Conservation (phyloP, 2,797 vertebrate genomes). For the Notolepis coatsorum region DNA sequence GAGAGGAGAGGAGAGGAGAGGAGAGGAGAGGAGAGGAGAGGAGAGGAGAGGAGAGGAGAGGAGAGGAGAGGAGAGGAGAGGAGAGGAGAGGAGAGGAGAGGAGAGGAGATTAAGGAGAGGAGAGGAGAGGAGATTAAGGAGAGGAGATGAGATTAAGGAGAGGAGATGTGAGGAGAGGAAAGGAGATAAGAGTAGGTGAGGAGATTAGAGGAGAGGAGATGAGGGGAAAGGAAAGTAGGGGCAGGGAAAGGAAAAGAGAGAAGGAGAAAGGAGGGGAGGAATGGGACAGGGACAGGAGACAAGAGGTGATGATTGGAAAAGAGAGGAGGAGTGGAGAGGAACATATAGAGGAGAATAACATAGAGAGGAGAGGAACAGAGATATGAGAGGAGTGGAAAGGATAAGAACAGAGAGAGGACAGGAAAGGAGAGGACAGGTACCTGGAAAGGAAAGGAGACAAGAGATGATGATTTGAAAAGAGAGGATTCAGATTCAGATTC, state of each 20-base stretch:
- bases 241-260: background rate
- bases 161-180: constrained; percentile 9
- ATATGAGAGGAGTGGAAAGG: too few species aligned
- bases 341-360: too few species aligned
- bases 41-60: background rate
- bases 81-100: constrained; percentile 15
- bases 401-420: too few species aligned
- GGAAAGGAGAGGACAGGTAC: too few species aligned
- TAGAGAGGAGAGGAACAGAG: too few species aligned
- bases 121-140: background rate
- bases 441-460: background rate
- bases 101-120: background rate
- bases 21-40: background rate
- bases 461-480: background rate
- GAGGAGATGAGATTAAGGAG: background rate
- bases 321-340: too few species aligned
- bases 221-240: too few species aligned
- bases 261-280: constrained; percentile 2
- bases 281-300: background rate
- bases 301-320: too few species aligned
- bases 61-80: constrained; percentile 12
- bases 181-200: background rate
- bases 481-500: constrained; percentile 7
- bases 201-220: background rate
- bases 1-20: background rate